Percentiles rank a stretch among this genome's conserved stretches.
phyloP scores from a whole-genome alignment of 2,113 vertebrate genomes.

The Elephas maximus region DNA sequence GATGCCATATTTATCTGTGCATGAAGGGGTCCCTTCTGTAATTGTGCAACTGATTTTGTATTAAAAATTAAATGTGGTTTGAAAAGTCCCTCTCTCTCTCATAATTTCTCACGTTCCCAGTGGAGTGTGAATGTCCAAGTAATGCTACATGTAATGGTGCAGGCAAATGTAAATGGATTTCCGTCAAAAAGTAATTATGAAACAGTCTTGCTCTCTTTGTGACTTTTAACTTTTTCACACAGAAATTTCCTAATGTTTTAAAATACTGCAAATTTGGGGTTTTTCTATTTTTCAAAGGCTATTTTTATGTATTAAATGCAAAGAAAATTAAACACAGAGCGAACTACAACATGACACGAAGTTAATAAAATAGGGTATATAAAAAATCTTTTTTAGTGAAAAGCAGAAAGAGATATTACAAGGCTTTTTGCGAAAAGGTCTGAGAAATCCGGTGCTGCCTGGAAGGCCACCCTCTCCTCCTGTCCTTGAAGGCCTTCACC shows the following conservation, averaged over 20 bases:
- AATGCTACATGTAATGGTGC: background rate
- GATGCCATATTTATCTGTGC: constrained; percentile 90
- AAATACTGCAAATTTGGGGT: background rate
- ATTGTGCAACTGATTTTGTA: constrained; percentile 94
- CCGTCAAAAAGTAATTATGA: constrained; percentile 18
- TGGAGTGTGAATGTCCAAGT: background rate
- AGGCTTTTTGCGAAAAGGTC: background rate
- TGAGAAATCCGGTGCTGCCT: background rate
- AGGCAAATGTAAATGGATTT: constrained; percentile 41
- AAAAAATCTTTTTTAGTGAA: background rate
- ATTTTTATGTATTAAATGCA: background rate
- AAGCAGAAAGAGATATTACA: background rate
- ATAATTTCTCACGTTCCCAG: constrained; percentile 65
- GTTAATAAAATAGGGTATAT: background rate
- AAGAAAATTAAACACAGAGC: constrained; percentile 36
- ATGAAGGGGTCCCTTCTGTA: constrained; percentile 91
- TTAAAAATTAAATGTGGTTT: constrained; percentile 97
- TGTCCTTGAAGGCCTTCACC: background rate
- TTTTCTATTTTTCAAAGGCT: constrained; percentile 32
- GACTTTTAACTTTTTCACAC: constrained; percentile 56
- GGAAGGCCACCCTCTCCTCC: background rate
- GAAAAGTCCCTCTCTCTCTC: constrained; percentile 89
- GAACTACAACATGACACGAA: background rate
- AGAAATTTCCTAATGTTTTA: constrained; percentile 18
- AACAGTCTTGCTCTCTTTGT: constrained; percentile 41